Base-by-base conservation (phyloP, 2,888 invertebrate genomes). In the Drosophila mayaguana region DNA sequence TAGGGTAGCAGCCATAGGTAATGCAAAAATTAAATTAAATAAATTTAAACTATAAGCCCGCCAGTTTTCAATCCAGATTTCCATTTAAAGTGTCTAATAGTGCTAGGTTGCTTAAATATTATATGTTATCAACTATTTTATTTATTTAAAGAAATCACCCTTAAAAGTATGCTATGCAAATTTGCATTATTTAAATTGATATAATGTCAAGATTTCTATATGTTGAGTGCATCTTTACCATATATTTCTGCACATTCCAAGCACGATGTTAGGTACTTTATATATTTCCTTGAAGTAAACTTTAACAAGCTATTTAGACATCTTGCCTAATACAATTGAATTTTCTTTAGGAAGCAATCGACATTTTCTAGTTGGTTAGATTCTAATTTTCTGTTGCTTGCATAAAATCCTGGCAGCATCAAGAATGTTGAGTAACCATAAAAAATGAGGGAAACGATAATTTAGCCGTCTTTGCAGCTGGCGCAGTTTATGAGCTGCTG, bases 401-500 rank as follows among this genome's bases (percentile, higher is more conserved):
- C 48, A 48, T 48, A 48, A 50, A 50, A 12, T 50, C 7, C 34
- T 7, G 32, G 18, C 38, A 16, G 45, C 36, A 48, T 75, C 59
- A 63, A 78, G 48, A 42, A 59, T 20, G 53, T 34, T 34, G 22
- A 61, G 16, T 3, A 32, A 46, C 8, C 60, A 50, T 72, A 72
- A 65, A 78, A 55, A 38, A 51, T 9, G 12, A 46, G 32, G 48
- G 38, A n/a, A 43, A 25, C 54, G 54, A 60, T 75, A 62, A 71
- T 66, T 70, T 64, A 22, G 55, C 43, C 43, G 45, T 42, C 46
- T 55, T 36, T 38, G 43, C 70, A 45, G 67, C 76, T 51, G 78
- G 25, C 38, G 20, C 53, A 36, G 43, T 81, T 82, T 68, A 83
- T 81, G 84, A 50, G 61, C 80, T 75, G 69, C 72, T 12, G 46